Evolutionary conservation across 2,888 invertebrate species (phyloP).

Genomic region (Leptopterna dolabrata): DNA sequence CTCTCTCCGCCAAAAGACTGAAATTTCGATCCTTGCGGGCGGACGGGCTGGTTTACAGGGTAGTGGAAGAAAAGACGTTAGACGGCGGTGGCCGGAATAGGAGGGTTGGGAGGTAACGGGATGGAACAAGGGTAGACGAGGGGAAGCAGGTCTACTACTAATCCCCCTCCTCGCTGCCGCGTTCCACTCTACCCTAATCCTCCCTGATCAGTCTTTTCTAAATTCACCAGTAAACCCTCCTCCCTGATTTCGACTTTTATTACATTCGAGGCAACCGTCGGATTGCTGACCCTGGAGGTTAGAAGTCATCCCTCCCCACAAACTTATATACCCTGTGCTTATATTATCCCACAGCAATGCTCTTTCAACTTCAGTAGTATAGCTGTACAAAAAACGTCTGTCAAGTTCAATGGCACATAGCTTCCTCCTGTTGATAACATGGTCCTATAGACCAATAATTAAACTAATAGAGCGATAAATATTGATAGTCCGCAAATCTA

Average conservation of each 20-base stretch:
- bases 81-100: not conserved
- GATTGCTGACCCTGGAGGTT: no score
- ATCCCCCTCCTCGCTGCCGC: not conserved
- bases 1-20: slow-evolving; percentile 5
- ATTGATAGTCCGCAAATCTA: no score
- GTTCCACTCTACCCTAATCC: slow-evolving; percentile 11
- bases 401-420: no score
- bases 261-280: no score
- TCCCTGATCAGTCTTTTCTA: slow-evolving; percentile 34
- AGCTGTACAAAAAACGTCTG: no score
- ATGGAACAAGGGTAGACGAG: not conserved
- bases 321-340: no score
- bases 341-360: no score
- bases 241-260: slow-evolving; percentile 30
- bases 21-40: slow-evolving; percentile 38
- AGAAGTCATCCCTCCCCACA: no score
- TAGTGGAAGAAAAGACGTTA: not conserved
- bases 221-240: slow-evolving; percentile 35
- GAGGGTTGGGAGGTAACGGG: not conserved
- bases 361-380: no score
- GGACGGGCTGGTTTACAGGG: not conserved
- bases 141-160: not conserved
- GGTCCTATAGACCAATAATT: no score
- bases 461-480: no score
- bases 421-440: no score